These are phyloP conservation scores for Melangyna quadrimaculata DNA, from an alignment of 2,888 invertebrate genomes.

Conservation along the genomic window DNA sequence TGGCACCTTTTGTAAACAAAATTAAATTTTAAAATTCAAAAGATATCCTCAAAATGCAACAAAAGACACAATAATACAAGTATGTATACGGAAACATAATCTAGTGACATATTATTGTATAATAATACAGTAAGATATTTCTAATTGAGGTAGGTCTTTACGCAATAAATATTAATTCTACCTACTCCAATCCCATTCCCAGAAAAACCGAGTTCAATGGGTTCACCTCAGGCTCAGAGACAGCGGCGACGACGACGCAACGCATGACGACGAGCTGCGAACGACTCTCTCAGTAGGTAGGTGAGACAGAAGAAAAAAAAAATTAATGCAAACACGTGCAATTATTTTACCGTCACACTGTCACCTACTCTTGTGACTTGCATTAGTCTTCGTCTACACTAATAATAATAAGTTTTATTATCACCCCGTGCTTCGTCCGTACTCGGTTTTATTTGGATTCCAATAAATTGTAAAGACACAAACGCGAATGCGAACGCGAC, in stretches of 20 bases:
- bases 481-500: slow-evolving; percentile 12
- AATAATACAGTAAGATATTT: neutral
- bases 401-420: slow-evolving; percentile 54
- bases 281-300: neutral
- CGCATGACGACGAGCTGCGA: neutral
- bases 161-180: slow-evolving; percentile 26
- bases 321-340: slow-evolving; percentile 52
- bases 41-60: neutral
- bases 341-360: slow-evolving; percentile 58
- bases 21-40: neutral
- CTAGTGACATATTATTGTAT: neutral
- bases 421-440: slow-evolving; percentile 3
- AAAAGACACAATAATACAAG: neutral
- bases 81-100: neutral
- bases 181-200: slow-evolving; percentile 39
- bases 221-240: slow-evolving; percentile 1
- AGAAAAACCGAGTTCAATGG: slow-evolving; percentile 27
- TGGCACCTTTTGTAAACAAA: neutral
- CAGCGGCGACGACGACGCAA: neutral
- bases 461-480: slow-evolving; percentile 23
- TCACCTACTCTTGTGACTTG: slow-evolving; percentile 67
- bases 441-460: slow-evolving; percentile 37
- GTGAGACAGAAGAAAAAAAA: neutral
- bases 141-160: slow-evolving; percentile 29
- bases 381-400: slow-evolving; percentile 58